Base-by-base conservation (phyloP, 2,888 invertebrate species). In the Idaea aversata region DNA sequence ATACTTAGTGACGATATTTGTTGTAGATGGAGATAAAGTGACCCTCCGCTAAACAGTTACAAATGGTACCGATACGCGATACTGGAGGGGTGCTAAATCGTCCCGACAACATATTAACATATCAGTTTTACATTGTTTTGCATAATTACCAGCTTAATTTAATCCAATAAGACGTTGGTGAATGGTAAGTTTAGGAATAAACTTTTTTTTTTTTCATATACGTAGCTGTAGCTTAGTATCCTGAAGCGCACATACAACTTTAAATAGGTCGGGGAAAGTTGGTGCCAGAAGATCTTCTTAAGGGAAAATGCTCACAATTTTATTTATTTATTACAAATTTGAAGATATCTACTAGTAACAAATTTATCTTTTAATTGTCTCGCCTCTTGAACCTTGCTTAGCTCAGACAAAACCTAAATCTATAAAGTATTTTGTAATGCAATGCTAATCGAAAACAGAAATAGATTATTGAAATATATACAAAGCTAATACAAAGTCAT, bases 11-110 rank as follows among this genome's bases (percentile, higher is more conserved):
- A 80, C 77, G 86, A 88, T 88, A 78, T 77, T 73, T 72, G 82
- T 84, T 78, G 71, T 63, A 76, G 84, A 87, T 85, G 74, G 75
- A 68, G 73, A 74, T 74, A 74, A 38, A 66, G 75, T 72, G 74
- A 80, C 87, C 90, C 86, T 79, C 76, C 74, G 70, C 77, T 84
- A 82, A 82, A 82, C 77, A 77, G 77, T 77, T 82, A 86, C 85
- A 87, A 88, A 87, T 88, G 87, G 59, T 59, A 59, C n/a, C 58
- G 16, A 59, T 59, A 85, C 77, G 70, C 73, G 76, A 80, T 83
- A 77, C 73, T 71, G 70, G 71, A 65, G 86, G 90, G 91, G 90
- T 84, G 91, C 88, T 91, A 90, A 93, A 91, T 91, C 90, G 91
- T 87, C 88, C 86, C 74, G 76, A 75, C 80, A 79, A 80, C 79